Evolutionary conservation across 1,140 invertebrate genomes (phyloP), one percentile per base, ranked within the genome.

Genomic region (Acyrthosiphon pisum): DNA sequence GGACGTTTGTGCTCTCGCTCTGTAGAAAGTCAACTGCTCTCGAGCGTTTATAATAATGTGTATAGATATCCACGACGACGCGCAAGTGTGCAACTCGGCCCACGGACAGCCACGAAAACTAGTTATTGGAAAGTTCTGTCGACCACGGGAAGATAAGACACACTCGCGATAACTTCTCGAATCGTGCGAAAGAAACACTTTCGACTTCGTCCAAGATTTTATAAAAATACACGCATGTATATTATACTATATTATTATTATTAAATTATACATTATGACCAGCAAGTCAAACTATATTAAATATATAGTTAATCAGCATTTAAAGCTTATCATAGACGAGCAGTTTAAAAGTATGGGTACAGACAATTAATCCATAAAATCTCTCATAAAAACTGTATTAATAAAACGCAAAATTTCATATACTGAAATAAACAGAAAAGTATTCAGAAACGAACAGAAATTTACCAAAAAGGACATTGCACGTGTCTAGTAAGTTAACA

Each of bases 91-190:
- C 56, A 60, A 60, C 56, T 26, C 4, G 60, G 18, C 18, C 14
- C 60, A 76, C 60, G 60, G n/a, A n/a, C 60, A 14, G 60, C 60
- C n/a, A 37, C 35, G 76, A 26, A 84, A 84, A 84, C 83, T 84
- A 84, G 83, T 84, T 84, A 44, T 84, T 84, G 83, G 83, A 84
- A 84, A 84, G 83, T 84, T 84, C 23, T 14, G 30, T n/a, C 30
- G 14, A n/a, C 60, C 11, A n/a, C 60, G 8, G 14, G 41, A 84
- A 84, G 23, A 26, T 84, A 84, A 23, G 41, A 35, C 22, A 35
- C 22, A 84, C 8, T 41, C 0, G 8, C 83, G 83, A 84, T 84
- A 84, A 84, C 76, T 37, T 83, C 14, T 76, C 30, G 18, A 23
- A 76, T 76, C 30, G 2, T 37, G 35, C 20, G 35, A 83, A 35